Evolutionary conservation across 2,113 vertebrate genomes (phyloP), one percentile per base, ranked within the genome.

Genomic region (Aramus guarauna): DNA sequence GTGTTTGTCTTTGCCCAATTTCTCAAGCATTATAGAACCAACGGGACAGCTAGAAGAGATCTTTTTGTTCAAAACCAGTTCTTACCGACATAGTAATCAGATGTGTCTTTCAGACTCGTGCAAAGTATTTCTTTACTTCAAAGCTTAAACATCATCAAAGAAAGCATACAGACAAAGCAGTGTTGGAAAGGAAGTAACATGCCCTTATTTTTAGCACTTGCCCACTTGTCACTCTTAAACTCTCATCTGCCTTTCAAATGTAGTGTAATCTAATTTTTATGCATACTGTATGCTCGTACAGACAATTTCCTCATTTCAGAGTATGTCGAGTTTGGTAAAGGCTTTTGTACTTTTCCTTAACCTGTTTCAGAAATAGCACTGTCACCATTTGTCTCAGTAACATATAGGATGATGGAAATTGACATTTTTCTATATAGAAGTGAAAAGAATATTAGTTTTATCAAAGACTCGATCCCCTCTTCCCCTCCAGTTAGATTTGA

Each of bases 161-260:
- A 64, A 94, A 92, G 69, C 80, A 76, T 48, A 64, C 86, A 95
- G 72, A 94, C 94, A 97, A 97, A 95, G 91, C 85, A 95, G 39
- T 62, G 53, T 11, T 87, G 81, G 91, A 95, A 92, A 92, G 89
- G 91, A 96, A 96, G 89, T 95, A 95, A 76, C 63, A 85, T 94
- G 87, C 86, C 95, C 96, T 97, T 95, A 96, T 96, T 97, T 95
- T 96, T 95, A 97, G 96, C 89, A 76, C 71, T 94, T 96, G 95
- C 94, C 96, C 96, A 95, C 97, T 96, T 96, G 95, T 95, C 95
- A 95, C 66, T 95, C 91, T 92, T 81, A 91, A 91, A 95, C 71
- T 90, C 95, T 97, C 89, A 97, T 97, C 97, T 96, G 97, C 95
- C 93, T 97, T 96, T 97, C 96, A 95, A 97, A 97, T 96, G 89